phyloP scores from a whole-genome alignment of 2,113 vertebrate genomes.

The Henicopernis longicauda region DNA sequence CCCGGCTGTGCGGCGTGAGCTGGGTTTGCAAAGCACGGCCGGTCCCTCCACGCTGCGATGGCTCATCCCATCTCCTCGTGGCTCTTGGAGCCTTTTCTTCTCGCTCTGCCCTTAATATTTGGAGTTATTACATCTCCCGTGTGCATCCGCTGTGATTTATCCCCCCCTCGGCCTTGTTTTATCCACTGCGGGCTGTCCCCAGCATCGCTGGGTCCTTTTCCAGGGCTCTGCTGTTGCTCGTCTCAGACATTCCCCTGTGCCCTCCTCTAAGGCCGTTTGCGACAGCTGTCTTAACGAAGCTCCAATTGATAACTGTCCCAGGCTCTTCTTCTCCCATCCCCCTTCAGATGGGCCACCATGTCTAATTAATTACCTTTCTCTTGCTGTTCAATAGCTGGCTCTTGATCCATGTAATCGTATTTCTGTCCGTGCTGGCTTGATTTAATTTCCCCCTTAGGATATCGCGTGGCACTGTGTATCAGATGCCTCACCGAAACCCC shows the following conservation, averaged over 20 bases:
- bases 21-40: background rate
- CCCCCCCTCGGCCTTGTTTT: background rate
- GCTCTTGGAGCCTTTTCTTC: background rate
- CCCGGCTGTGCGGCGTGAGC: background rate
- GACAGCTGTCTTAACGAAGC: background rate
- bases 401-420: constrained; percentile 34
- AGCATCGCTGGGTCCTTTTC: background rate
- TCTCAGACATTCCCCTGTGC: background rate
- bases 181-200: fast-evolving
- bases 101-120: background rate
- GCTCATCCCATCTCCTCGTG: background rate
- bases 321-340: background rate
- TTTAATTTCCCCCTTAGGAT: constrained; percentile 46
- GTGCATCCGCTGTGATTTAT: background rate
- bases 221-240: background rate
- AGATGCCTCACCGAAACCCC: background rate
- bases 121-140: fast-evolving
- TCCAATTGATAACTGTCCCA: background rate
- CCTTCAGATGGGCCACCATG: background rate
- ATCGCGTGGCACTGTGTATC: background rate
- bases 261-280: background rate
- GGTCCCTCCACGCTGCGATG: fast-evolving
- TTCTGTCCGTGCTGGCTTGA: constrained; percentile 23
- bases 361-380: constrained; percentile 52
- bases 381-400: constrained; percentile 16